Conservation (phyloP, 2,113 vertebrate genomes). For the Apodemus speciosus region DNA sequence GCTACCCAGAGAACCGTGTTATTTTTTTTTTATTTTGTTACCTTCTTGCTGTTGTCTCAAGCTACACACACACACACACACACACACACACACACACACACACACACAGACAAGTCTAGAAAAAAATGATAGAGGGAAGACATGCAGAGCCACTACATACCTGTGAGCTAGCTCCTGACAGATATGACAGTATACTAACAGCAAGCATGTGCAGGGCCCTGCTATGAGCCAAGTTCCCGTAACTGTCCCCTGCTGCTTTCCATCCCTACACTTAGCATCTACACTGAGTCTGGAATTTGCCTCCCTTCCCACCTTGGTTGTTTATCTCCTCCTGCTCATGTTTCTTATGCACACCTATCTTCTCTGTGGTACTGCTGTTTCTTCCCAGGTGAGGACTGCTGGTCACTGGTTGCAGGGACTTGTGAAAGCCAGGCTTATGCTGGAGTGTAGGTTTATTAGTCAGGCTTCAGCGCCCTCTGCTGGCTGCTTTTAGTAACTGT, state of each 20-base stretch:
- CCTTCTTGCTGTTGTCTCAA: neutral
- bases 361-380: neutral
- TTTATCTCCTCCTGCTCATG: neutral
- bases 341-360: neutral
- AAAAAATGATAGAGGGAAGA: neutral
- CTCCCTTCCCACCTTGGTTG: neutral
- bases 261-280: neutral
- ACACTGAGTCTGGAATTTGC: neutral
- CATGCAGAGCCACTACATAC: neutral
- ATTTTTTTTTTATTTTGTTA: neutral
- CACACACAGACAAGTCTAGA: neutral
- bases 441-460: slow-evolving; percentile 20
- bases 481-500: slow-evolving; percentile 60
- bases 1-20: neutral
- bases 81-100: neutral
- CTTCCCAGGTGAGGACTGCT: neutral
- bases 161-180: neutral
- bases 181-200: neutral
- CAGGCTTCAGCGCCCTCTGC: slow-evolving; percentile 82
- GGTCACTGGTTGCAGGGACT: neutral
- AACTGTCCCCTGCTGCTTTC: neutral
- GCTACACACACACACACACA: no score
- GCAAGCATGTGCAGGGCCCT: neutral
- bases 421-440: neutral
- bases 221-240: neutral